Percentiles rank a stretch among this genome's conserved stretches.
Conservation (phyloP, 2,888 invertebrate genomes). For the Eulithis prunata region DNA sequence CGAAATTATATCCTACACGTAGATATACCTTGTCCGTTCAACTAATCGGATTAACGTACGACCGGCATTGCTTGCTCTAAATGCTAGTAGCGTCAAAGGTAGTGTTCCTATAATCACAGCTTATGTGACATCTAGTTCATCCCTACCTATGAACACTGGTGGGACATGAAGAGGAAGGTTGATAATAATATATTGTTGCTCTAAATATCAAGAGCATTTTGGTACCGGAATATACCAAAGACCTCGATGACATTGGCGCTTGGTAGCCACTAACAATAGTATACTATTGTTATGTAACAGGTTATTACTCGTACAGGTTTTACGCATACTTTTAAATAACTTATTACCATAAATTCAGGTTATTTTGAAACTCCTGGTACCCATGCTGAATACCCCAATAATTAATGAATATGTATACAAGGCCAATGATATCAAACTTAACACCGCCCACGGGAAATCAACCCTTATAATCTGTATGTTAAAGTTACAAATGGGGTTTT, state of each 20-base stretch:
- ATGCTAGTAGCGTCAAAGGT: constrained; percentile 50
- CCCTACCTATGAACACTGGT: too few relatives aligned
- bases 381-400: constrained; percentile 52
- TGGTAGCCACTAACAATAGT: too few relatives aligned
- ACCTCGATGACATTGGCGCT: too few relatives aligned
- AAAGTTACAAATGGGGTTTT: constrained; percentile 40
- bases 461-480: constrained; percentile 30
- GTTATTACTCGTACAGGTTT: not conserved
- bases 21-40: constrained; percentile 26
- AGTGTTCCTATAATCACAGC: constrained; percentile 19
- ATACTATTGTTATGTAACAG: too few relatives aligned
- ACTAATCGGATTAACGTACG: constrained; percentile 66
- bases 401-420: constrained; percentile 62
- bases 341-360: constrained; percentile 47
- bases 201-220: too few relatives aligned
- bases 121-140: constrained; percentile 18
- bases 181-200: not conserved
- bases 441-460: constrained; percentile 32
- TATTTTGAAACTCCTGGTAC: constrained; percentile 43
- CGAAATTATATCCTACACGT: constrained; percentile 24
- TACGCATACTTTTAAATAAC: constrained; percentile 22
- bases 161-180: too few relatives aligned
- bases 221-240: too few relatives aligned
- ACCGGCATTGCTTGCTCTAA: constrained; percentile 55
- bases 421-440: constrained; percentile 48